Evolutionary conservation across 2,113 vertebrate genomes (phyloP), one percentile per base, ranked within the genome.

Genomic region (Herpailurus yagouaroundi): DNA sequence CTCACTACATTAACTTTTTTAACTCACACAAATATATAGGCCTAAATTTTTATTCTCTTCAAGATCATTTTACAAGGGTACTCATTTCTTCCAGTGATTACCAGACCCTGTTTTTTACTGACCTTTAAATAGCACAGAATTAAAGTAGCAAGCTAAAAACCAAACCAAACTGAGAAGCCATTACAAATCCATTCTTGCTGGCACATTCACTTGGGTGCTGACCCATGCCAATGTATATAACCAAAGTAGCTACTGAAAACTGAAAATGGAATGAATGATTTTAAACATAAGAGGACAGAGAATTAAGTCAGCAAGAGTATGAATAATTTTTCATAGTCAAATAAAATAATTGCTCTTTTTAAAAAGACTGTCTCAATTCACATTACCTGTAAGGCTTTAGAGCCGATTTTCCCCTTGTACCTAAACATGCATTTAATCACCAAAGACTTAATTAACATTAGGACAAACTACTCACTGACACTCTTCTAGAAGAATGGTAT

Each of bases 341-440:
- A 97, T 25, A 55, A 96, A 96, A 63, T 45, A 33, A 63, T 29
- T 31, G 48, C 10, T 87, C 52, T 91, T 93, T 94, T 71, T 9
- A 83, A 55, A 55, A 94, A 66, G 23, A 74, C 3, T 82, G 1
- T 64, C n/a, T 87, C 45, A 81, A 60, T 38, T 91, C 68, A 41
- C 11, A 23, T 76, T 82, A 82, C 9, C 73, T 64, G 12, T 82
- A 82, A 87, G 8, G 57, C n/a, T 96, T 77, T 79, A 88, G 27
- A 83, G 93, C 5, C 29, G 0, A 52, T 76, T 66, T 38, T 29
- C 27, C 23, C 25, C 60, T 66, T 50, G 2, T 91, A 33, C 19
- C 52, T n/a, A 89, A 97, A 97, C 68, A 91, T 73, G 48, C 29
- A 89, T 71, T 94, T 97, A 96, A 94, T 85, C 36, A 36, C 50